phyloP scores from a whole-genome alignment of 2,113 vertebrate species.

The Alethe diademata region DNA sequence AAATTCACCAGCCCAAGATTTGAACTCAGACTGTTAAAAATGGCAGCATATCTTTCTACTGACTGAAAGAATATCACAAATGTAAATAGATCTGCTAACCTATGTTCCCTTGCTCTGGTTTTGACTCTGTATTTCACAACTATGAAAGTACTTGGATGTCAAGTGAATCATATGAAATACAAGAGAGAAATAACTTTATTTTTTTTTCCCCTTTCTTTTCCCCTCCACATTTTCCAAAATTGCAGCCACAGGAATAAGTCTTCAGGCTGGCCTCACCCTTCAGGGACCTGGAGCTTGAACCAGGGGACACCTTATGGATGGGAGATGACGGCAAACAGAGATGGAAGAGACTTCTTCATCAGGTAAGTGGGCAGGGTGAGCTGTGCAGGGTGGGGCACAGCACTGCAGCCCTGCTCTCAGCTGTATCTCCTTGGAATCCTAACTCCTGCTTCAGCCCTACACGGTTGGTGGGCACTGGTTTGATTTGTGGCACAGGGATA shows the following conservation, averaged over 20 bases:
- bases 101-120: background rate
- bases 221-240: background rate
- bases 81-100: background rate
- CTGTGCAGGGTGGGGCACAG: background rate
- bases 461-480: background rate
- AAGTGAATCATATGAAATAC: background rate
- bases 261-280: slow-evolving; percentile 89
- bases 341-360: slow-evolving; percentile 94
- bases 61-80: background rate
- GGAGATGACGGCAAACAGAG: slow-evolving; percentile 95
- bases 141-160: background rate
- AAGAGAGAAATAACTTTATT: background rate
- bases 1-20: background rate
- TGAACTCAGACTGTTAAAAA: background rate
- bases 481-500: background rate
- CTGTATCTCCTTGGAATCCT: background rate
- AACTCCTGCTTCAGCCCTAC: background rate
- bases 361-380: slow-evolving; percentile 76
- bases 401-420: background rate
- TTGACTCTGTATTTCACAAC: background rate
- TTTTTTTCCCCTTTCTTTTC: rapidly evolving
- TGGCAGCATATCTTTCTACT: background rate
- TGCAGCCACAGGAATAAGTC: slow-evolving; percentile 92
- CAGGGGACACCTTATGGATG: slow-evolving; percentile 94
- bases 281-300: slow-evolving; percentile 88